Conservation (phyloP, 2,113 vertebrate species). For the Cromileptes altivelis region DNA sequence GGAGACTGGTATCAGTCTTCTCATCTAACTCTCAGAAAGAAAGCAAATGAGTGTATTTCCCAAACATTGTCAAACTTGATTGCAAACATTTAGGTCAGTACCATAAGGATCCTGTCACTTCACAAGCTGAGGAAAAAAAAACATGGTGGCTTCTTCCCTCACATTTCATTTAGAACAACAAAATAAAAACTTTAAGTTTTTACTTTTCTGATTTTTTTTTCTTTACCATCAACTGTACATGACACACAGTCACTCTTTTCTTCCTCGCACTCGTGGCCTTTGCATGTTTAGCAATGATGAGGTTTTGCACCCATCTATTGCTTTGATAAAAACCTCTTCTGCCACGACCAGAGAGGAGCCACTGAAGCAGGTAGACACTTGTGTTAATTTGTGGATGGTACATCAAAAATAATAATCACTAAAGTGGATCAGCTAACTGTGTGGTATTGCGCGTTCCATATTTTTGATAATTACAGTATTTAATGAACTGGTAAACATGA, state of each 20-base stretch:
- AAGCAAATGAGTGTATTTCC: conserved; percentile 16
- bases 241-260: conserved; percentile 9
- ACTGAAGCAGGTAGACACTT: conserved; percentile 26
- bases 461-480: conserved; percentile 38
- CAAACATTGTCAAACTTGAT: conserved; percentile 5
- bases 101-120: conserved; percentile 27
- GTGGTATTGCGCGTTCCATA: conserved; percentile 29
- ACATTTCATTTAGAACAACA: background rate
- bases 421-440: conserved; percentile 48
- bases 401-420: conserved; percentile 36
- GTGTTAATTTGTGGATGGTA: conserved; percentile 28
- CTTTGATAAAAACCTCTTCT: conserved; percentile 44
- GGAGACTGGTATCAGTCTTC: background rate
- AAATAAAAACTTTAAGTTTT: background rate
- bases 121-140: conserved; percentile 20
- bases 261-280: conserved; percentile 55
- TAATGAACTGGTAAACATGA: conserved; percentile 43
- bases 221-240: conserved; percentile 18
- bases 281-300: conserved; percentile 44
- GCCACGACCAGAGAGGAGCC: conserved; percentile 22
- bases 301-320: conserved; percentile 17
- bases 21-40: conserved; percentile 12
- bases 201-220: conserved; percentile 19
- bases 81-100: conserved; percentile 1
- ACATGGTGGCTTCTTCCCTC: background rate